Conservation (phyloP, 2,888 invertebrate species). For the Habroteleia sp. region DNA sequence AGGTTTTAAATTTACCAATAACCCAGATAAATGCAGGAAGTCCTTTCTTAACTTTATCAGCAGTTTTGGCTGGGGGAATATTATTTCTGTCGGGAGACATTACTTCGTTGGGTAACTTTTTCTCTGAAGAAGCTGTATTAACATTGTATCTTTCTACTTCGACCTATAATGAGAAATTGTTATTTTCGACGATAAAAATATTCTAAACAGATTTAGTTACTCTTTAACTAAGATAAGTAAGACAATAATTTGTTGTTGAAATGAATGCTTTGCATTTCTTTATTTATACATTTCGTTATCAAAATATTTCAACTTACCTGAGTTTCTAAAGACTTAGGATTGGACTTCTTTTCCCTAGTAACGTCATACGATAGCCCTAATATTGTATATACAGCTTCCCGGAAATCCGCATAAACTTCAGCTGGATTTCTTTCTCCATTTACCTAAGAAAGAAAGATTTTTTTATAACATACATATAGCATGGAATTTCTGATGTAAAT, state of each 20-base stretch:
- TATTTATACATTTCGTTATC: too few species aligned
- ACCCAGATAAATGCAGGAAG: constrained; percentile 82
- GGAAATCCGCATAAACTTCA: constrained; percentile 93
- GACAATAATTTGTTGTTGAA: too few species aligned
- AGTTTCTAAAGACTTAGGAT: constrained; percentile 71
- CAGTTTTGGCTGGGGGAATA: constrained; percentile 71
- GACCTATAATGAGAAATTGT: constrained; percentile 68
- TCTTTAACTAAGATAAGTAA: too few species aligned
- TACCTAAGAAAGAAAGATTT: constrained; percentile 85
- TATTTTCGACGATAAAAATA: too few species aligned
- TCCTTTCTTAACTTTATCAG: constrained; percentile 74
- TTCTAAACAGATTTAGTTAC: too few species aligned
- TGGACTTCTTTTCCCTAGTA: constrained; percentile 46
- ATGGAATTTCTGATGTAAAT: too few species aligned
- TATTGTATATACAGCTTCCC: constrained; percentile 89
- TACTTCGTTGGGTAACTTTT: constrained; percentile 61
- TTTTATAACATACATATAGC: too few species aligned
- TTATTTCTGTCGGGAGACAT: constrained; percentile 66
- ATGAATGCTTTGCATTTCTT: too few species aligned
- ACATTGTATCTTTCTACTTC: constrained; percentile 73
- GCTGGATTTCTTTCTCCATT: constrained; percentile 93
- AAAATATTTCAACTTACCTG: constrained; percentile 70
- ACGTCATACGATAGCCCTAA: constrained; percentile 82
- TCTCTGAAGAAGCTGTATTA: constrained; percentile 48
- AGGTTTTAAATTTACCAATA: constrained; percentile 77